Base-by-base conservation (phyloP, 2,113 vertebrate species). In the Burhinus oedicnemus region DNA sequence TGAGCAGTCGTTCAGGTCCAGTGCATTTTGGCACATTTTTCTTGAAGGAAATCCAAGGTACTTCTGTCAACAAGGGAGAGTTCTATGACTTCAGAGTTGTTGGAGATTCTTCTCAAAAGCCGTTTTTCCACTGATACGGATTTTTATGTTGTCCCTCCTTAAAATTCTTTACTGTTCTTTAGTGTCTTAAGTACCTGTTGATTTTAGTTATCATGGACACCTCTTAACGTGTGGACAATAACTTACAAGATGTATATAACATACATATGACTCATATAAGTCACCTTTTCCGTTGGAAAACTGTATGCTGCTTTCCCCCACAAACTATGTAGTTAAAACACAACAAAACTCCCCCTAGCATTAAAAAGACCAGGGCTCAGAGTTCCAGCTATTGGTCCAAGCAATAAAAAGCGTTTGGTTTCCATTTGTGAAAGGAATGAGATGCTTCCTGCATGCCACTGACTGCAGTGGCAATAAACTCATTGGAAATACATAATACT, bases 41-140 rank as follows among this genome's bases (percentile, higher is more conserved):
- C 38, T 64, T 71, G 22, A 76, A 87, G 29, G 38, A 60, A 75
- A 57, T 82, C 15, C 20, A 32, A 32, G 15, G 18, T 57, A 16
- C 4, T 5, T 27, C 20, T 71, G 32, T 64, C 47, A 78, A 12
- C 52, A 38, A 38, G 29, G 30, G 51, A 79, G 19, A 72, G 15
- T 11, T 87, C 14, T 57, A 12, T 44, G 40, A 40, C 32, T 74
- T 77, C 5, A 45, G 61, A 79, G 47, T 51, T 72, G 30, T n/a
- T 51, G 40, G 15, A 49, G 15, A 23, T 40, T 91, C 71, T 85
- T 79, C 57, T 81, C 7, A 1, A 40, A 44, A 36, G 27, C 57
- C 3, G 0, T 55, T 89, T 75, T 85, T n/a, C n/a, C 47, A 45
- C 36, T 49, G 9, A 42, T 57, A 20, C 0, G 0, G 21, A 22